Evolutionary conservation across 2,797 vertebrate species (phyloP), one percentile per base, ranked within the genome.

Genomic region (Trematomus bernacchii): DNA sequence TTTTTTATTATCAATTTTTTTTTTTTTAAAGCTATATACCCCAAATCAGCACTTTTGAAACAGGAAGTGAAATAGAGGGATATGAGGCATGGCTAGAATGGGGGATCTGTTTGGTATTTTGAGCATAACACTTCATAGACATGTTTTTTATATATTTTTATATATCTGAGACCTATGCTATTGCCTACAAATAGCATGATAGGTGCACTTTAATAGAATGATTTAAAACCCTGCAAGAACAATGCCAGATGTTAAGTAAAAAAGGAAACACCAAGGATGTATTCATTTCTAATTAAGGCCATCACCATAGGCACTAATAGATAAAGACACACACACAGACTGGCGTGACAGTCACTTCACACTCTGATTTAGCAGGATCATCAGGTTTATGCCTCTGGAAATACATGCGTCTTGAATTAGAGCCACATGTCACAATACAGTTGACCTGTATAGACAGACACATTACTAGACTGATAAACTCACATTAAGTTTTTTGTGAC

Each of bases 321-420:
- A 74, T 63, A 58, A 21, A 74, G 59, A 82, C 67, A 65, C 77
- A 46, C 66, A 71, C 58, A 65, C 46, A 85, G 72, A 83, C 69
- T 91, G 89, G 90, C 71, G 68, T 94, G 96, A 96, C 96, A 93
- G 94, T 94, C 94, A 93, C 91, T 95, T 96, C 95, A 95, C 94
- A 94, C 94, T 94, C 91, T 93, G 95, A 93, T 95, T 95, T 94
- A 92, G 94, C 93, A 95, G 93, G 86, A 90, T 93, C 93, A 95
- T 96, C 95, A 96, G 95, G 94, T 95, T 92, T 94, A 91, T 93
- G 94, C 94, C 95, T 96, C 95, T 96, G 96, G 97, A 96, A 96
- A 96, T 96, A 88, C 96, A 97, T 96, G 96, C 95, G 95, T 94
- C 95, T 95, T 95, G 93, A 97, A 97, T 98, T 97, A 97, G 93